phyloP scores from a whole-genome alignment of 2,888 invertebrate genomes.

The Morpho deidamia region DNA sequence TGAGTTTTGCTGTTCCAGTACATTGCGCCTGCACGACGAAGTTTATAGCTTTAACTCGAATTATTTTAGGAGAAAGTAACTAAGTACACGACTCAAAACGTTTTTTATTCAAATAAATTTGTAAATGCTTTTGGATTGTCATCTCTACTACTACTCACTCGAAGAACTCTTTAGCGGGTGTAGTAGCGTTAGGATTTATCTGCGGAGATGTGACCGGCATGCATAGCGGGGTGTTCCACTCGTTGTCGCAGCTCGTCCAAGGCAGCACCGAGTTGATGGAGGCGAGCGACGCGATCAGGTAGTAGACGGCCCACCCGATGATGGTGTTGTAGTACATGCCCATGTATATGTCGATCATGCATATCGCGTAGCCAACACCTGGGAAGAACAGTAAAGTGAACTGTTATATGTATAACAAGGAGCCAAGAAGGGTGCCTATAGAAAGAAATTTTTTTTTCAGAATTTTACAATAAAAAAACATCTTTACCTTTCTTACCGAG shows the following conservation, averaged over 20 bases:
- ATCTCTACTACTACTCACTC: slow-evolving; percentile 78
- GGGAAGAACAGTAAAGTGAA: slow-evolving; percentile 14
- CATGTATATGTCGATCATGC: slow-evolving; percentile 96
- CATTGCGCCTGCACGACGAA: slow-evolving; percentile 82
- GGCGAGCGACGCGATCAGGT: slow-evolving; percentile 89
- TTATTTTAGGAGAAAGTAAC: background rate
- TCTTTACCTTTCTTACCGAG: too few relatives aligned
- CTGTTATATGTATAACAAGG: too few relatives aligned
- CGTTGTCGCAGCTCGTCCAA: slow-evolving; percentile 91
- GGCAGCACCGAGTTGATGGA: slow-evolving; percentile 89
- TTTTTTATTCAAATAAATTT: slow-evolving; percentile 19
- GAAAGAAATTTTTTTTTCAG: too few relatives aligned
- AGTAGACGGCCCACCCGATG: slow-evolving; percentile 97
- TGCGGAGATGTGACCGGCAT: slow-evolving; percentile 79
- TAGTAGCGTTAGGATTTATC: slow-evolving; percentile 79
- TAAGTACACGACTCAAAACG: background rate
- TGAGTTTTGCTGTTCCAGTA: slow-evolving; percentile 89
- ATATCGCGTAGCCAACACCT: slow-evolving; percentile 98
- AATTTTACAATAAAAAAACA: too few relatives aligned
- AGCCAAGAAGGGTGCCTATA: too few relatives aligned
- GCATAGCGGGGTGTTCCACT: slow-evolving; percentile 91
- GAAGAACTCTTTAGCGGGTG: slow-evolving; percentile 93
- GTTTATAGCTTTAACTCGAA: too few relatives aligned
- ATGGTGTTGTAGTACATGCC: slow-evolving; percentile 99
- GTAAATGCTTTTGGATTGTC: too few relatives aligned